Percentiles rank a stretch among this genome's conserved stretches.
These are phyloP conservation scores for Manis javanica DNA, from an alignment of 2,797 vertebrate genomes.

Conservation along the genomic window DNA sequence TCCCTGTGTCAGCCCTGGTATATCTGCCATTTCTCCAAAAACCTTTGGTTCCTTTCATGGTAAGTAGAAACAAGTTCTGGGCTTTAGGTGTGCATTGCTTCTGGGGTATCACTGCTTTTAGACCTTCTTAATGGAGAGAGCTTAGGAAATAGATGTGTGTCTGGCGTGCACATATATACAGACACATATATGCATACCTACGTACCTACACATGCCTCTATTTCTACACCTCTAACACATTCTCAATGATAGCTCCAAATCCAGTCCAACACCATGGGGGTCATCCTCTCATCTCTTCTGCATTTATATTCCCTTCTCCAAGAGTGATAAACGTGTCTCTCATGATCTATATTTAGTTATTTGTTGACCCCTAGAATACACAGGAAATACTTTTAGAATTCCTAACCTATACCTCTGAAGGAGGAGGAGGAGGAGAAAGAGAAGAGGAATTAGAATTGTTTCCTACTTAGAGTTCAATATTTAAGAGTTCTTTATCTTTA, in stretches of 20 bases:
- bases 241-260: not conserved
- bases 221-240: not conserved
- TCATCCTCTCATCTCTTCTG: too few species aligned
- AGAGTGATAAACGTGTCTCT: not conserved
- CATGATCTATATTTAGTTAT: not conserved
- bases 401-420: not conserved
- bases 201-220: not conserved
- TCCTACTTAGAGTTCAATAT: not conserved
- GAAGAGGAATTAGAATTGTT: not conserved
- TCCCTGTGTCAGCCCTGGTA: not conserved
- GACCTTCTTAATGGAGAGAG: not conserved
- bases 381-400: not conserved
- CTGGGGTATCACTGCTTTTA: not conserved
- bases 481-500: not conserved
- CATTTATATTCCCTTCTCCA: not conserved
- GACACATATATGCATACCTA: not conserved
- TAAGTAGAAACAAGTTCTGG: not conserved
- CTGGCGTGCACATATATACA: too few species aligned
- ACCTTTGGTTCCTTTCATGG: not conserved
- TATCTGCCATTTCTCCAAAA: not conserved
- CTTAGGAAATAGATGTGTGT: not conserved
- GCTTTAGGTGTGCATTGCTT: not conserved
- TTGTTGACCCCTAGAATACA: not conserved
- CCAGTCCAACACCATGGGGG: not conserved
- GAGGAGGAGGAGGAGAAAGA: too few species aligned